phyloP scores from a whole-genome alignment of 2,797 vertebrate genomes.

The Muscicapa striata region DNA sequence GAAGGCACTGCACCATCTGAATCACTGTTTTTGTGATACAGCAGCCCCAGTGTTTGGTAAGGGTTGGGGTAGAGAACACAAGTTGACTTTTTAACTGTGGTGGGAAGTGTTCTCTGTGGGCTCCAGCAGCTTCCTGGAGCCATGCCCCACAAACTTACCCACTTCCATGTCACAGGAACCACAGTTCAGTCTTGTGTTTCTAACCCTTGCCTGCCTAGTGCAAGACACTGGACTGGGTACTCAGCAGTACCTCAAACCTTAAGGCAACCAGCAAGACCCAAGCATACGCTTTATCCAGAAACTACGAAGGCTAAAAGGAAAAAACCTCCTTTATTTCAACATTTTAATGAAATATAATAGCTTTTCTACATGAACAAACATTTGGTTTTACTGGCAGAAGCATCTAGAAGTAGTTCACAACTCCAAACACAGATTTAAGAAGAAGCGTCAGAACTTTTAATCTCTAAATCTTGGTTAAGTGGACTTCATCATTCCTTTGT shows the following conservation, averaged over 20 bases:
- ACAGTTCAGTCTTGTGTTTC: background rate
- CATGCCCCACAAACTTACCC: background rate
- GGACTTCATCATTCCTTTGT: conserved; percentile 11
- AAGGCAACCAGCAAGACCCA: background rate
- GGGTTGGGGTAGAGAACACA: background rate
- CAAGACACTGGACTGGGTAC: background rate
- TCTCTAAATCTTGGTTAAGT: conserved; percentile 1
- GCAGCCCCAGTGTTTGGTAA: background rate
- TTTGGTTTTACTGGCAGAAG: conserved; percentile 20
- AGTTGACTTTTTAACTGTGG: background rate
- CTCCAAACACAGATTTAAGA: background rate
- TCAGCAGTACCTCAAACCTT: no score
- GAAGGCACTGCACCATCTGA: background rate
- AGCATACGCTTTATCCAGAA: background rate
- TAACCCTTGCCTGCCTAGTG: background rate
- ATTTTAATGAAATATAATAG: background rate
- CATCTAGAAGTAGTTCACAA: background rate
- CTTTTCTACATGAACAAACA: background rate
- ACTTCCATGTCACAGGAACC: background rate
- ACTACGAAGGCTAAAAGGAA: background rate
- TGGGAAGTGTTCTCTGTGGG: fast-evolving
- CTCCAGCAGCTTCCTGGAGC: background rate
- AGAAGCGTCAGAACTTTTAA: background rate
- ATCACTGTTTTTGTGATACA: background rate
- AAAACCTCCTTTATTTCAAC: conserved; percentile 3